Base-by-base conservation (phyloP, 2,113 vertebrate genomes). In the Periophthalmus modestus region DNA sequence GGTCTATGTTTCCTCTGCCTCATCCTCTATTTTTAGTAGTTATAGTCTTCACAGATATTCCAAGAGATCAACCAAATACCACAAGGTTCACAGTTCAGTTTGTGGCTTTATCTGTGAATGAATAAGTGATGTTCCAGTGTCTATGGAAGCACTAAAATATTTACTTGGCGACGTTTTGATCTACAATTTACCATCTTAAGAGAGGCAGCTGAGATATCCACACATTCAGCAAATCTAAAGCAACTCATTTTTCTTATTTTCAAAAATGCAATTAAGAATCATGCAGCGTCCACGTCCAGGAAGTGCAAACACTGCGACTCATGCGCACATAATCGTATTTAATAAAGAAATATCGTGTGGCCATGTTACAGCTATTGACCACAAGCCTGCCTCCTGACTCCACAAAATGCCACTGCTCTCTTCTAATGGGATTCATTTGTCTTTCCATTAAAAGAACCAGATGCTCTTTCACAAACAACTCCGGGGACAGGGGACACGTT, bases 361-460 rank as follows among this genome's bases (percentile, higher is more conserved):
- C 14, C 28, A 19, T 62, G 9, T 12, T 34, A 19, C 15, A 43
- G 62, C n/a, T 65, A 65, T 65, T 65, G 62, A 65, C 62, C 34
- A 18, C 14, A 7, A 9, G 23, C 57, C 33, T 12, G 62, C 18
- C 34, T 65, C 15, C 33, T 65, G 62, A 65, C 34, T 65, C 62
- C 62, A 65, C 33, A 65, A 65, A 65, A 65, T 39, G 34, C 33
- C 61, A 36, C 13, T 13, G 15, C 13, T 61, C 24, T 33, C 15
- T 1, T 65, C 61, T 65, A 65, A 65, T n/a, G 18, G 18, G 62
- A 39, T 65, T 65, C 19, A 65, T 65, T 65, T 62, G 59, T 34
- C 23, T 16, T 62, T 62, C 28, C 13, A 18, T 62, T 34, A 34
- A 62, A 15, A 18, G 15, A 0, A 28, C 5, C 6, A 15, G 23